phyloP scores from a whole-genome alignment of 1,140 invertebrate species.

The Leptinotarsa undecemlineata region DNA sequence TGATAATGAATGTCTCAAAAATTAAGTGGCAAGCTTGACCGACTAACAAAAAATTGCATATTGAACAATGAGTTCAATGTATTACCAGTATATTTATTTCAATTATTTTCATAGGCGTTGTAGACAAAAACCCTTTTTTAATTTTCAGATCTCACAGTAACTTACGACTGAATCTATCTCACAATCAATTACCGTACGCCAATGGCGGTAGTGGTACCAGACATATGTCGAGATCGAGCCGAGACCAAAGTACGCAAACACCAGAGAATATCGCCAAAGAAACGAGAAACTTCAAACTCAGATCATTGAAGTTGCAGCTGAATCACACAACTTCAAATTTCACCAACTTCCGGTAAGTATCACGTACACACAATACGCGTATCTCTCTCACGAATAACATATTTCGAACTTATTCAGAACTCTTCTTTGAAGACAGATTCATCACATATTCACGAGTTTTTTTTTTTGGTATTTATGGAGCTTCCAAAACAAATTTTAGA shows the following conservation, averaged over 20 bases:
- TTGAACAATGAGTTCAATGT: too few species aligned
- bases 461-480: not conserved
- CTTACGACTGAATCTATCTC: slow-evolving; percentile 57
- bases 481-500: not conserved
- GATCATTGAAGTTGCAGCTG: slow-evolving; percentile 68
- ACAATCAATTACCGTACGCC: slow-evolving; percentile 63
- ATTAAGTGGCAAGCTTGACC: too few species aligned
- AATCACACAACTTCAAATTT: slow-evolving; percentile 64
- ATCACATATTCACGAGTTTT: not conserved
- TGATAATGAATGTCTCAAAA: too few species aligned
- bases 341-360: slow-evolving; percentile 65
- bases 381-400: not conserved
- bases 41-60: too few species aligned
- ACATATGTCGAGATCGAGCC: slow-evolving; percentile 50
- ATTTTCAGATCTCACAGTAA: slow-evolving; percentile 40
- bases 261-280: slow-evolving; percentile 70
- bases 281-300: slow-evolving; percentile 66
- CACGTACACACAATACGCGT: not conserved
- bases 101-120: too few species aligned
- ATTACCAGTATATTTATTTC: too few species aligned
- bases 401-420: not conserved
- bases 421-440: not conserved
- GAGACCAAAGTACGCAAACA: slow-evolving; percentile 70
- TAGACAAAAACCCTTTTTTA: too few species aligned
- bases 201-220: slow-evolving; percentile 58